Base-by-base conservation (phyloP, 2,113 vertebrate genomes). In the Hemiprocne comata region DNA sequence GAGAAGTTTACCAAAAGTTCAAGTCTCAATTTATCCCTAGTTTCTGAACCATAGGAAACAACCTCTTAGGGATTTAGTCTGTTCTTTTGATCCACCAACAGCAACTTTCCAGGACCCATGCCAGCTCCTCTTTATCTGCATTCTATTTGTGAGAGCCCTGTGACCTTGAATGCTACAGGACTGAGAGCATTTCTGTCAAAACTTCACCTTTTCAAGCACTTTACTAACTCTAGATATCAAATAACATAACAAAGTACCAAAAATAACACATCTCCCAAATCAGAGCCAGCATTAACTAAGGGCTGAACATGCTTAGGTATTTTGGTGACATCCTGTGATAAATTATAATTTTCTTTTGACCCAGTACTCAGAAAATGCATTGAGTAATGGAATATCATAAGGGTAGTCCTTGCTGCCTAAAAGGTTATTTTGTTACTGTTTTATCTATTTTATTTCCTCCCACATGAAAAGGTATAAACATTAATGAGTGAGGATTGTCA, bases 101-200 rank as follows among this genome's bases (percentile, higher is more conserved):
- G 18, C n/a, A 87, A 89, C 70, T 70, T 95, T 85, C 50, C 62
- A 91, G 94, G 87, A 82, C 62, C 42, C 14, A 21, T 48, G 81
- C 93, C 85, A 96, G 54, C 26, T 92, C 34, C 16, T 89, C 60
- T 82, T 61, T 77, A 64, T 84, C 69, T 74, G 9, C n/a, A 50
- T 54, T 90, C 29, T 53, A 44, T 79, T 77, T 77, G 46, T 91
- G 76, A 88, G 17, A 80, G 57, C 5, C 36, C 36, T 69, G 48
- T 92, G 93, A 93, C 94, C 64, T 95, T 96, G 76, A 31, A 65
- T 88, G 38, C n/a, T 61, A 36, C 13, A 20, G 60, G 53, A 87
- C 69, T 80, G 69, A 88, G 55, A 74, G 72, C 48, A 67, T 69
- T 86, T 86, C 46, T 72, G 48, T 77, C 48, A 66, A 90, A 84